Evolutionary conservation across 2,113 vertebrate genomes (phyloP).

Genomic region (Oreotrochilus melanogaster): DNA sequence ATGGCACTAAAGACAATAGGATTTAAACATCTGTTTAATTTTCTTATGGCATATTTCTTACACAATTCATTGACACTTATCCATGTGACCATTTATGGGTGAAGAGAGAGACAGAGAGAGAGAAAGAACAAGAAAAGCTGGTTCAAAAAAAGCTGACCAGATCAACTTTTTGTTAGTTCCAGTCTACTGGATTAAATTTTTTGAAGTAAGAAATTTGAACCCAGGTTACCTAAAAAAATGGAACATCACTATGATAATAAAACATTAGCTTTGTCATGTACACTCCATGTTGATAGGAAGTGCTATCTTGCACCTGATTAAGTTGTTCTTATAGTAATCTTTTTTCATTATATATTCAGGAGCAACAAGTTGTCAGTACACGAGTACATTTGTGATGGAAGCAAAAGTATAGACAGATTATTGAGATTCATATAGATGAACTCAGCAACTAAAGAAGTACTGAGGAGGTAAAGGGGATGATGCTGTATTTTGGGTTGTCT

Average conservation of each 20-base stretch:
- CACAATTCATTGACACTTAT: rapidly evolving
- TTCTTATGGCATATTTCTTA: not conserved
- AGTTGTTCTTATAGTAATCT: not conserved
- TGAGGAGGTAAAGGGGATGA: not conserved
- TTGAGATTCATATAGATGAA: not conserved
- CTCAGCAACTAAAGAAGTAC: not conserved
- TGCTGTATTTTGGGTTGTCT: not conserved
- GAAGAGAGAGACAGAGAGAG: not conserved
- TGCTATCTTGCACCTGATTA: not conserved
- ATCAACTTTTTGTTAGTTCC: not conserved
- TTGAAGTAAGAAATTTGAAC: not conserved
- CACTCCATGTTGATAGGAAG: rapidly evolving
- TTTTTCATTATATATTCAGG: not conserved
- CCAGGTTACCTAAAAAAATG: rapidly evolving
- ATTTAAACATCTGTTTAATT: not conserved
- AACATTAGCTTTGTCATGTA: not conserved
- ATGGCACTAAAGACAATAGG: not conserved
- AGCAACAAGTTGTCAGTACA: not conserved
- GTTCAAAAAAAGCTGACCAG: not conserved
- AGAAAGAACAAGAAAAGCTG: not conserved
- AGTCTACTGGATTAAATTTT: rapidly evolving
- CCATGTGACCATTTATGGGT: not conserved
- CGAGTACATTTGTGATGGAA: not conserved
- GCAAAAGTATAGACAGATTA: not conserved
- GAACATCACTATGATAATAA: not conserved